Evolutionary conservation across 1,140 invertebrate species (phyloP).

Genomic region (Zaprionus africanus): DNA sequence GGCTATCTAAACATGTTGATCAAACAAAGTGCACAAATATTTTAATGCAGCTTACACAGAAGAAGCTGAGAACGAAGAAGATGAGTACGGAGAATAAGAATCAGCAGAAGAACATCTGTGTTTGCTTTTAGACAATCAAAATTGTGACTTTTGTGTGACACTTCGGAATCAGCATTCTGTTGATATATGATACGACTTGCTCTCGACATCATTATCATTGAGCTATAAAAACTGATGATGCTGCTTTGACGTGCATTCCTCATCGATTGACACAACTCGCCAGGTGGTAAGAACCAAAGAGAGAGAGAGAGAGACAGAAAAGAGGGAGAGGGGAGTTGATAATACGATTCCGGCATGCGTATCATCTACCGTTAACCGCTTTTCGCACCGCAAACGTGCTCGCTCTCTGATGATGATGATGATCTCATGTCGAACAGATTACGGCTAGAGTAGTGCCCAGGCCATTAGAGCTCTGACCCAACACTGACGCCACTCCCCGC

Average conservation of each 20-base stretch:
- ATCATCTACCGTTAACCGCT: slow-evolving; percentile 13
- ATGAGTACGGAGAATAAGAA: background rate
- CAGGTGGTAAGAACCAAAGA: background rate
- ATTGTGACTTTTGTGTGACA: background rate
- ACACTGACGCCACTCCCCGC: slow-evolving; percentile 24
- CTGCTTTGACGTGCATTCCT: background rate
- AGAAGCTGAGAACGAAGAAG: background rate
- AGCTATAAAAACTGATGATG: background rate
- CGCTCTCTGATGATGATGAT: slow-evolving; percentile 12
- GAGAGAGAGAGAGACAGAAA: background rate
- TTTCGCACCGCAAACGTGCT: slow-evolving; percentile 20
- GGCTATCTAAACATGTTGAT: background rate
- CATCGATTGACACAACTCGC: background rate
- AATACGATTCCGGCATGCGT: slow-evolving; percentile 12
- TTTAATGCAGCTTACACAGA: slow-evolving; percentile 3
- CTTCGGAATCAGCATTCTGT: slow-evolving; percentile 1
- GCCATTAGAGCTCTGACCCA: slow-evolving; percentile 12
- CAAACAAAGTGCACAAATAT: slow-evolving; percentile 2
- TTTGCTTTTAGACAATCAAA: background rate
- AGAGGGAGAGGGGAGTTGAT: background rate
- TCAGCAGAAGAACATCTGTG: background rate
- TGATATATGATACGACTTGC: background rate
- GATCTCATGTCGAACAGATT: slow-evolving; percentile 34
- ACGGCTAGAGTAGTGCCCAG: background rate
- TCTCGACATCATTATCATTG: background rate